Evolutionary conservation across 2,797 vertebrate species (phyloP), one percentile per base, ranked within the genome.

Genomic region (Typhlichthys subterraneus): DNA sequence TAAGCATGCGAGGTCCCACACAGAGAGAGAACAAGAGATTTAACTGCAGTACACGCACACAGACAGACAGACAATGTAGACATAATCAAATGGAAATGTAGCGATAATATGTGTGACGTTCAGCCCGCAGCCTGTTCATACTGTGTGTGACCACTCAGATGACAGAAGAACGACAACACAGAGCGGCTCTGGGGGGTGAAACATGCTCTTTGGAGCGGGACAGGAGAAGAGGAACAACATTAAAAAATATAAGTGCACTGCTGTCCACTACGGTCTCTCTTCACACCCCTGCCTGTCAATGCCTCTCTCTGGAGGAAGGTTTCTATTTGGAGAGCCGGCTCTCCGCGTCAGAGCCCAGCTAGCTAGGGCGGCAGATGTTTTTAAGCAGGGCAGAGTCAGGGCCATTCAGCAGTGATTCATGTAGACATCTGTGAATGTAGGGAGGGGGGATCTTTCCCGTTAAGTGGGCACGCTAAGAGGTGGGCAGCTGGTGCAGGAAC

Each of bases 311-410:
- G 75, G 80, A 80, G 65, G 64, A 55, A 1, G 62, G 81, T 83
- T 74, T 90, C 74, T 88, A 83, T 88, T 85, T 84, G 84, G 84
- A 87, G 83, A 72, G 48, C 57, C 2, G 59, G 57, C 57, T 29
- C 23, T 29, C 23, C 73, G 63, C 72, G 59, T 85, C 83, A 83
- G 75, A 73, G 69, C 69, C 60, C 60, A 38, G 52, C 65, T 57
- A 72, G 59, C 38, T 59, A 59, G 65, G 61, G 12, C 65, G 38
- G 61, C 57, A 79, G 82, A 77, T 81, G 61, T 75, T 70, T 72
- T 61, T 57, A 84, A 79, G 71, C 65, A 70, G 79, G 84, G 75
- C 76, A 68, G 81, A 77, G 78, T 69, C 68, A 77, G 82, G 45
- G 68, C 45, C 19, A 53, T 33, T 85, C 68, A 70, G 79, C 76